These are phyloP conservation scores for Chloromyia formosa DNA, from an alignment of 2,888 invertebrate genomes.

Conservation along the genomic window DNA sequence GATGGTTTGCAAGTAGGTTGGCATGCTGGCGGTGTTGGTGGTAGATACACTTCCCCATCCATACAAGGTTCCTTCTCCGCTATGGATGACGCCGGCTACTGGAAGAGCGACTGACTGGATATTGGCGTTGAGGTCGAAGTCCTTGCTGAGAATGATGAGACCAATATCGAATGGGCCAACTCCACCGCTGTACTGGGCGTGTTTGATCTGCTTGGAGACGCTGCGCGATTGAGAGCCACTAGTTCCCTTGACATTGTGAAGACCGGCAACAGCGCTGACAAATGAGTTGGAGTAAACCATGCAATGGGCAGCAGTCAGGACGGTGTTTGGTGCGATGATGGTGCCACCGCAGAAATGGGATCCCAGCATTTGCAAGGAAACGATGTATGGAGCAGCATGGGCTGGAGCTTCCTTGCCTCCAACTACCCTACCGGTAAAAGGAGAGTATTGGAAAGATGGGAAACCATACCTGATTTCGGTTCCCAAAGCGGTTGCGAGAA, in stretches of 20 bases:
- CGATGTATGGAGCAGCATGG: constrained; percentile 64
- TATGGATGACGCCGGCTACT: constrained; percentile 53
- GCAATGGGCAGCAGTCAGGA: constrained; percentile 64
- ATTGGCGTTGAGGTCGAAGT: constrained; percentile 56
- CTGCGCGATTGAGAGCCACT: constrained; percentile 53
- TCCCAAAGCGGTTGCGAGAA: background rate
- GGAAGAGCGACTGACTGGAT: constrained; percentile 62
- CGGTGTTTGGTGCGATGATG: constrained; percentile 60
- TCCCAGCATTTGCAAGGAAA: constrained; percentile 58
- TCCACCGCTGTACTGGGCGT: constrained; percentile 58
- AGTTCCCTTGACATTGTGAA: background rate
- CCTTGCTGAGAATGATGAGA: constrained; percentile 59
- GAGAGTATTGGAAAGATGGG: constrained; percentile 25
- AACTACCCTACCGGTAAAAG: constrained; percentile 56
- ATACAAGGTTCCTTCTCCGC: constrained; percentile 59
- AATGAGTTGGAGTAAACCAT: constrained; percentile 46
- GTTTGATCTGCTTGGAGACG: constrained; percentile 58
- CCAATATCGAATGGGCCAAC: constrained; percentile 68
- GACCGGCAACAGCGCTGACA: constrained; percentile 11
- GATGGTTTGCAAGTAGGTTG: constrained; percentile 57
- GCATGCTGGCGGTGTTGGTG: constrained; percentile 48
- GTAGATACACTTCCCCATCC: constrained; percentile 57
- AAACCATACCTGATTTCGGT: constrained; percentile 16
- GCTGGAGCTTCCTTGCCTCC: constrained; percentile 61
- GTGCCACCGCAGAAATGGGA: constrained; percentile 65